Evolutionary conservation across 2,888 invertebrate genomes (phyloP), one percentile per base, ranked within the genome.

Genomic region (Notodonta ziczac): DNA sequence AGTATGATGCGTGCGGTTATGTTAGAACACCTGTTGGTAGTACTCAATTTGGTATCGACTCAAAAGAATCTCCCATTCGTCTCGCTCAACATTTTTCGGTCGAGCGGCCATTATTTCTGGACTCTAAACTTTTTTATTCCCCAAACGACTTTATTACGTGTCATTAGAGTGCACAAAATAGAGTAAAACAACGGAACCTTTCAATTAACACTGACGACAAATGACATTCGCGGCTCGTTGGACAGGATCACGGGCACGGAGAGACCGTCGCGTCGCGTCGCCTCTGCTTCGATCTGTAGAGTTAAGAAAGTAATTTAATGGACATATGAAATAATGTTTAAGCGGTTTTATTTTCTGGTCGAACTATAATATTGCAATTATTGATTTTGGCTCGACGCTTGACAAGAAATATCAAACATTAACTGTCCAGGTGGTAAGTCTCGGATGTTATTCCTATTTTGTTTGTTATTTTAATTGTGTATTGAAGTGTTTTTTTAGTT

Each of bases 221-320:
- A 80, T 78, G 77, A 81, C 77, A 72, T 82, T 83, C 75, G 80
- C 80, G 76, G 83, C 74, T 77, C 80, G 79, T 63, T 70, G 84
- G 77, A 69, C 77, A 72, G 77, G 69, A 78, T 80, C 76, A 66
- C 51, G 70, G 50, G 62, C 54, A 60, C 51, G 69, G 52, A 59
- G 60, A 58, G 58, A 60, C 62, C 59, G 62, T 65, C 67, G 62
- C 59, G 57, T 56, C 57, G 61, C 59, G 62, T 65, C 67, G 62
- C 59, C 57, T 56, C 57, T 56, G 56, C 52, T 58, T 63, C 64
- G 58, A 40, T 61, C 55, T 61, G 60, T 60, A 73, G 77, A 74
- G 57, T 64, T 72, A 68, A 54, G 66, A 71, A 75, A 69, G 55
- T 51, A 53, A 46, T 61, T 24, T 56, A 61, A 16, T 13, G 46